Base-by-base conservation (phyloP, 2,888 invertebrate genomes). In the Agonopterix alstromeriana region DNA sequence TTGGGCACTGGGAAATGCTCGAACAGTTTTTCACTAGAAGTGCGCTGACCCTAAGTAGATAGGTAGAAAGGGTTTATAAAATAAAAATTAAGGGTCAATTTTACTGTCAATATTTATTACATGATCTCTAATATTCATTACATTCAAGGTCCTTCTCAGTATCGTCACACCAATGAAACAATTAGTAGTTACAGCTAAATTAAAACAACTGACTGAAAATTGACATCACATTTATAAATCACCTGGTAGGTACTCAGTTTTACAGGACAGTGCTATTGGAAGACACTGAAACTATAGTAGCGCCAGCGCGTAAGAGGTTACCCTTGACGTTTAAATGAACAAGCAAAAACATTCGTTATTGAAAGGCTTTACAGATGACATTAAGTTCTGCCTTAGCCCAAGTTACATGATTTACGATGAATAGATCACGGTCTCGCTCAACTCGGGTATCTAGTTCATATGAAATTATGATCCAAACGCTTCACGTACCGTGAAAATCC, bases 101-200 rank as follows among this genome's bases (percentile, higher is more conserved):
- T 69, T 65, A 73, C 69, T 63, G 74, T 80, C 76, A 81, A 70
- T 76, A 76, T 86, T 88, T 88, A 87, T 85, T 87, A 73, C 70
- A 78, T 78, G 73, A 78, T 82, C 75, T 69, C 78, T 81, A 84
- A 74, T 59, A 71, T 72, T 77, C 77, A 71, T 73, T 81, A 87
- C 86, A 84, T 68, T 83, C 85, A 80, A 81, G 68, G 72, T 78
- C 81, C 80, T 66, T 77, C 77, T 74, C 72, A 65, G 66, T 73
- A 73, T 76, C 73, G 73, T 81, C 83, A 83, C 77, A 74, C 80
- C 83, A 78, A 77, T 77, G 65, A 79, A 82, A 81, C 68, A 71
- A 68, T 63, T 58, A 67, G 56, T 65, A 66, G 59, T 65, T 67
- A 67, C 60, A 71, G 53, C 63, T 74, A 73, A 72, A 74, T 65